Percentiles rank a stretch among this genome's conserved stretches.
phyloP scores from a whole-genome alignment of 2,797 vertebrate genomes.

The Trematomus bernacchii region DNA sequence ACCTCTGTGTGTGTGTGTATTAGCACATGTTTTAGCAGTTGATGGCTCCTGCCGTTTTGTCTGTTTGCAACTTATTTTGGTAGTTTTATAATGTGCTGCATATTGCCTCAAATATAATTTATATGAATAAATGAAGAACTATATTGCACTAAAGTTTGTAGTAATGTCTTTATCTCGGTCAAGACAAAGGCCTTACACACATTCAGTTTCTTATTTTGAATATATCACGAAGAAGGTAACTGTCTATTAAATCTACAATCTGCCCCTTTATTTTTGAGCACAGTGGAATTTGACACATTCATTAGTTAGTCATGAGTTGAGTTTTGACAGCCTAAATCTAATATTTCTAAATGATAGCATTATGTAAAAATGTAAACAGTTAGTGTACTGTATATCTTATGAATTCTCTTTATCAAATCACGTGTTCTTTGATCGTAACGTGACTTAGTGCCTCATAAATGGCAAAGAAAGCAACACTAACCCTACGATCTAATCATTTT shows the following conservation, averaged over 20 bases:
- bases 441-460: too few relatives aligned
- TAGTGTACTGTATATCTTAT: too few relatives aligned
- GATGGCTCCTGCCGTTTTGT: constrained; percentile 8
- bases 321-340: too few relatives aligned
- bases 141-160: constrained; percentile 5
- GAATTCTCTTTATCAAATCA: too few relatives aligned
- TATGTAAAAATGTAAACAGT: too few relatives aligned
- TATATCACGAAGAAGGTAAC: neutral
- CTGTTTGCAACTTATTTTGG: neutral
- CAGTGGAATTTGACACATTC: neutral
- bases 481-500: neutral
- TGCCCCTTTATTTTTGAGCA: neutral
- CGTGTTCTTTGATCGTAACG: too few relatives aligned
- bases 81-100: constrained; percentile 13
- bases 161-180: neutral
- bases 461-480: too few relatives aligned
- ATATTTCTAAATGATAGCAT: too few relatives aligned
- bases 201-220: neutral
- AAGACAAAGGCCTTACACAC: neutral
- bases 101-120: constrained; percentile 24
- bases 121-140: constrained; percentile 48
- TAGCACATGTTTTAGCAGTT: constrained; percentile 28
- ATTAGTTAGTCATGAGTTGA: too few relatives aligned
- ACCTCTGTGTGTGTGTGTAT: constrained; percentile 31
- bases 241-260: neutral